Conservation (phyloP, 2,888 invertebrate species). For the Alsophila aescularia region DNA sequence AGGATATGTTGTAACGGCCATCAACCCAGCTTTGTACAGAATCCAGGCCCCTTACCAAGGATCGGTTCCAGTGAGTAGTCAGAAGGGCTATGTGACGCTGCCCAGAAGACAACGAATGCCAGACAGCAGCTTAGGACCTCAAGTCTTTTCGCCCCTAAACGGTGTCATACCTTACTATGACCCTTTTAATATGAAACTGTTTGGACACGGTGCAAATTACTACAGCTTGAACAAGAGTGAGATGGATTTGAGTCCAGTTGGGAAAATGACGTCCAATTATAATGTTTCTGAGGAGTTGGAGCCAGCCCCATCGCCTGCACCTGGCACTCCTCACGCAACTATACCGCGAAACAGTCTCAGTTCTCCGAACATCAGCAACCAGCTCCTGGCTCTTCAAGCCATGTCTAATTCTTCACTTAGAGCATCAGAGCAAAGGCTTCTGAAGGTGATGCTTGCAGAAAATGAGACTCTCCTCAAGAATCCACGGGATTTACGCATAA, state of each 20-base stretch:
- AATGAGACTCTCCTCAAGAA: conserved; percentile 63
- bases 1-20: conserved; percentile 55
- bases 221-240: conserved; percentile 90
- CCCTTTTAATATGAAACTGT: conserved; percentile 92
- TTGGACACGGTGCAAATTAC: conserved; percentile 91
- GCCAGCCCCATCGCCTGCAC: no score
- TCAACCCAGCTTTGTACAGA: conserved; percentile 61
- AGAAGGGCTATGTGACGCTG: no score
- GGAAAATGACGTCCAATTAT: conserved; percentile 73
- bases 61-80: no score
- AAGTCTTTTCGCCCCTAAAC: no score
- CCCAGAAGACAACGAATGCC: conserved; percentile 91
- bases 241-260: conserved; percentile 82
- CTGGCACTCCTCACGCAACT: no score
- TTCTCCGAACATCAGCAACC: no score
- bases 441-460: conserved; percentile 65
- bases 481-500: conserved; percentile 59
- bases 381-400: no score
- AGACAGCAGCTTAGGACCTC: no score
- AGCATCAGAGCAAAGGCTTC: conserved; percentile 62
- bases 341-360: no score
- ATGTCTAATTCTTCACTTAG: no score
- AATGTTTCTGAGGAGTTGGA: no score
- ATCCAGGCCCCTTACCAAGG: conserved; percentile 87
- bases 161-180: no score